Evolutionary conservation across 30 jellyfish, hydroid and myxozoan species (phyloP).

Genomic region (Hydractinia symbiolongicarpus): DNA sequence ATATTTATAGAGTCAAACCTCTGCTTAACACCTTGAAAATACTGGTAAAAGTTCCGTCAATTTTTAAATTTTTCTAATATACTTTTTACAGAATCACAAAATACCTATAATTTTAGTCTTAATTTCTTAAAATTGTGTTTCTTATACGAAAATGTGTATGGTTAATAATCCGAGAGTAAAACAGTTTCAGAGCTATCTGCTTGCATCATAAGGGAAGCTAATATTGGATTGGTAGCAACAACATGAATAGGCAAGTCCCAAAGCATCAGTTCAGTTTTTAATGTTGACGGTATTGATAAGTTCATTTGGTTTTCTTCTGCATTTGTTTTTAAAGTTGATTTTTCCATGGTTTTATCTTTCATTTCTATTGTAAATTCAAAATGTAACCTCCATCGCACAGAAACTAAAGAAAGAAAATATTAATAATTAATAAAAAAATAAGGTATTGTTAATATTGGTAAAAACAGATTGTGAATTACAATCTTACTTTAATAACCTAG

Average conservation of each 20-base stretch:
- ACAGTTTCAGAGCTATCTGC: conserved; percentile 26
- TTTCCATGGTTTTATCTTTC: neutral
- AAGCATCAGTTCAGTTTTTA: conserved; percentile 62
- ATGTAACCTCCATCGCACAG: conserved; percentile 50
- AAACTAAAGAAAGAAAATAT: conserved; percentile 33
- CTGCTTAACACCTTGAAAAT: too few species aligned
- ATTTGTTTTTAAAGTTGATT: neutral
- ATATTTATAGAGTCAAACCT: too few species aligned
- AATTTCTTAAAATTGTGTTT: too few species aligned
- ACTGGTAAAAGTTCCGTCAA: too few species aligned
- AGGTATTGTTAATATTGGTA: too few species aligned
- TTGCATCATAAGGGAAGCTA: conserved; percentile 64
- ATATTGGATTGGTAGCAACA: conserved; percentile 75
- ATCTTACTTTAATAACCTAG: too few species aligned
- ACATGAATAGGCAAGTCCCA: conserved; percentile 85
- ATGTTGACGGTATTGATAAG: conserved; percentile 26
- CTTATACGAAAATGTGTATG: too few species aligned
- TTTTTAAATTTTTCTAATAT: too few species aligned
- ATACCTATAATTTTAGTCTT: too few species aligned
- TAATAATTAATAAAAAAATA: neutral
- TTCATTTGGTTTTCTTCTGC: neutral
- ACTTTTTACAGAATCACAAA: too few species aligned
- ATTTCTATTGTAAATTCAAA: conserved; percentile 30
- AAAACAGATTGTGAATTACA: too few species aligned
- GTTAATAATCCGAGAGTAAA: neutral